These are phyloP conservation scores for Chrysogorgia sp. DNA, from an alignment of 92 coral and sea anemone genomes.

Conservation along the genomic window DNA sequence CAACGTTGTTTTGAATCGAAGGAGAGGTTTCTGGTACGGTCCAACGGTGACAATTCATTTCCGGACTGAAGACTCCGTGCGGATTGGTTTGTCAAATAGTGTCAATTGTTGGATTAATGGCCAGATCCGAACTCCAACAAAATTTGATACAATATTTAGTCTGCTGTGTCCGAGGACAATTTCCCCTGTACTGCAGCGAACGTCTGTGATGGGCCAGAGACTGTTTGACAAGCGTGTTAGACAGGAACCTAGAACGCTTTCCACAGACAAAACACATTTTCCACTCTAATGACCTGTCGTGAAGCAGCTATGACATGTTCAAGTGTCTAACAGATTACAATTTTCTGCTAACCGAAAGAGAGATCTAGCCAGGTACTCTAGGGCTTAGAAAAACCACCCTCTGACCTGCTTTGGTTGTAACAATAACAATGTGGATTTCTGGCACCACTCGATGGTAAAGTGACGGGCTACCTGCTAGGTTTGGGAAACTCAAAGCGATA, in stretches of 20 bases:
- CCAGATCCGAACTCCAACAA: constrained; percentile 6
- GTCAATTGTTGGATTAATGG: constrained; percentile 40
- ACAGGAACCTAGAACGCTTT: background rate
- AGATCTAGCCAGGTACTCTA: background rate
- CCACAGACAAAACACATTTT: constrained; percentile 37
- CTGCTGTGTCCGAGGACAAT: background rate
- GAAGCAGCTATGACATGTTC: constrained; percentile 16
- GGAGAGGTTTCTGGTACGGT: background rate
- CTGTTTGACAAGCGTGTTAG: constrained; percentile 3
- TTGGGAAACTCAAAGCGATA: too few species aligned
- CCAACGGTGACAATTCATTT: constrained; percentile 38
- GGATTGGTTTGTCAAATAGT: constrained; percentile 43
- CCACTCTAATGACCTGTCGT: constrained; percentile 18
- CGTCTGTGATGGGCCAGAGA: background rate
- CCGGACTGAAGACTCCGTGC: constrained; percentile 24
- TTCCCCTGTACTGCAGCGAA: background rate
- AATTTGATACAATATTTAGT: constrained; percentile 45
- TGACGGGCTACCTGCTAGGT: too few species aligned
- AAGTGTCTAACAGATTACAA: constrained; percentile 22
- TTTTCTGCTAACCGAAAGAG: constrained; percentile 1
- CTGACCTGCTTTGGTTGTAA: too few species aligned
- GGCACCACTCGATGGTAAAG: too few species aligned
- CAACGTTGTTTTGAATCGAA: background rate
- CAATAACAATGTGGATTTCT: too few species aligned
- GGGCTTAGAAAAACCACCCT: too few species aligned